phyloP scores from a whole-genome alignment of 2,888 invertebrate species.

The Ecliptopera silaceata region DNA sequence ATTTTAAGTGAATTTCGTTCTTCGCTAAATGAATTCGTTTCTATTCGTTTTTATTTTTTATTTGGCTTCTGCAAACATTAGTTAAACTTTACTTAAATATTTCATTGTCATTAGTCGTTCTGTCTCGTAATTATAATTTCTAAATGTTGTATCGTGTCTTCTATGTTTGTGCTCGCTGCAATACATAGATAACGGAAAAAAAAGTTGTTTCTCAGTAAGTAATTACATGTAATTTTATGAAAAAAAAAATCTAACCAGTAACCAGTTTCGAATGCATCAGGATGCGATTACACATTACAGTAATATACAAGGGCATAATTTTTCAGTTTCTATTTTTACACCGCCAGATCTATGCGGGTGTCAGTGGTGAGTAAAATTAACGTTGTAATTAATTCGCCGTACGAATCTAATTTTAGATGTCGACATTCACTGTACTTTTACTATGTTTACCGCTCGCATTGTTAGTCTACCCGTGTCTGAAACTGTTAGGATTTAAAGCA shows the following conservation, averaged over 20 bases:
- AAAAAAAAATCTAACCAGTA: no score
- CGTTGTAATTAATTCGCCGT: conserved; percentile 37
- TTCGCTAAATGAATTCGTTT: conserved; percentile 39
- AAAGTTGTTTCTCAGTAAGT: no score
- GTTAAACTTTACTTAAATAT: no score
- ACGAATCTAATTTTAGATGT: conserved; percentile 12
- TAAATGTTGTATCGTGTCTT: no score
- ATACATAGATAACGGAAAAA: no score
- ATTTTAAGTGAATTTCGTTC: neutral
- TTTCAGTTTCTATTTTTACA: conserved; percentile 37
- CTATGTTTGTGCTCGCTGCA: no score
- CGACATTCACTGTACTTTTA: neutral
- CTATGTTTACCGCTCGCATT: neutral
- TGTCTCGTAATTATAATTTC: no score
- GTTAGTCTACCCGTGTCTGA: neutral
- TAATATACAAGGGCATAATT: conserved; percentile 34
- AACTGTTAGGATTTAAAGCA: neutral
- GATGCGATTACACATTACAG: conserved; percentile 32
- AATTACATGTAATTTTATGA: no score
- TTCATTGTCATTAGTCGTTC: no score
- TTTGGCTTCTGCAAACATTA: no score
- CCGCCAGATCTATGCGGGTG: conserved; percentile 34
- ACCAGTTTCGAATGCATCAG: conserved; percentile 31
- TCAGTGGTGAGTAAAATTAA: conserved; percentile 42
- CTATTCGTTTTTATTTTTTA: no score